phyloP scores from a whole-genome alignment of 2,797 vertebrate species.

The Syncerus caffer region DNA sequence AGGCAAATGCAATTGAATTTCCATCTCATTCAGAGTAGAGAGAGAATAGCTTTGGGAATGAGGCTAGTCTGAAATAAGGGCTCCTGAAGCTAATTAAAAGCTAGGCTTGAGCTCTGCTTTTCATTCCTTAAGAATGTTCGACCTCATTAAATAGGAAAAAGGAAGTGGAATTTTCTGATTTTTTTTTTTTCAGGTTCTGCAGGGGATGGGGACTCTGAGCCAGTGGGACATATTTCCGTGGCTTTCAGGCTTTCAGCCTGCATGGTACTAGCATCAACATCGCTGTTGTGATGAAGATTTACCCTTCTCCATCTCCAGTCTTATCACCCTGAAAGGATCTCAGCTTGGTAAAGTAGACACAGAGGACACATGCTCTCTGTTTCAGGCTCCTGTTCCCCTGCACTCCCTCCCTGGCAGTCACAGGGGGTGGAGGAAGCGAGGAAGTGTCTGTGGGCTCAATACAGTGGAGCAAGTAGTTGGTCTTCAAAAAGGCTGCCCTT shows the following conservation, averaged over 20 bases:
- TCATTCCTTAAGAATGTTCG: conserved; percentile 59
- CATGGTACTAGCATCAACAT: no score
- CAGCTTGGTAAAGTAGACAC: background rate
- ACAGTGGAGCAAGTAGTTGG: background rate
- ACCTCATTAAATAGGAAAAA: conserved; percentile 72
- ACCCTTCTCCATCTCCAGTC: background rate
- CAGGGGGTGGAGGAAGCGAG: background rate
- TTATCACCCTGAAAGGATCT: background rate
- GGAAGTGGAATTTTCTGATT: conserved; percentile 56
- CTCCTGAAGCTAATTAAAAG: conserved; percentile 72
- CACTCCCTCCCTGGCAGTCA: background rate
- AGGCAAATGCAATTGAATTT: conserved; percentile 49
- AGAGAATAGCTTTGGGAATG: conserved; percentile 50
- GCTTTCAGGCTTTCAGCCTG: background rate
- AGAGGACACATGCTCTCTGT: background rate
- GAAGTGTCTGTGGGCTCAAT: background rate
- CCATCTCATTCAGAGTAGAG: conserved; percentile 53
- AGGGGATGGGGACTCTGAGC: background rate
- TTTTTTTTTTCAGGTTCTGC: conserved; percentile 46
- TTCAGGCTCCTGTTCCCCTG: background rate
- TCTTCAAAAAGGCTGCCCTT: background rate
- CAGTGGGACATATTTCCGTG: background rate
- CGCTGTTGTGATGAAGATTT: background rate
- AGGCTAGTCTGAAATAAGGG: conserved; percentile 64
- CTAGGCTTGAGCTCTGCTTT: conserved; percentile 32